Evolutionary conservation across 2,888 invertebrate genomes (phyloP).

Genomic region (Pristionchus japonicus): DNA sequence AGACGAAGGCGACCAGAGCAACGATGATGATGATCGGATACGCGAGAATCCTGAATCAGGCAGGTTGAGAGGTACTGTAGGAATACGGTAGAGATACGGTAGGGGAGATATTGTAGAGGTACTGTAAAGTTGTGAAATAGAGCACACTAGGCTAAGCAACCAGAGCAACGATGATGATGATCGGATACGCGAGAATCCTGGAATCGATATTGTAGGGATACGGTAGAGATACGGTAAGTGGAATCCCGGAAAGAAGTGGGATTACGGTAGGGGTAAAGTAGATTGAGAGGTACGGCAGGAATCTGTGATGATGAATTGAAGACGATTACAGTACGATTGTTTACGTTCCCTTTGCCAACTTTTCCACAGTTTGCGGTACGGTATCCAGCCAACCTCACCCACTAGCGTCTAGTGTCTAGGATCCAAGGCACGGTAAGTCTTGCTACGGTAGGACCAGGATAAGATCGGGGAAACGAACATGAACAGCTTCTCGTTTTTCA

Average conservation of each 20-base stretch:
- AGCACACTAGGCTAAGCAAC: too few relatives aligned
- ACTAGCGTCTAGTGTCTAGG: too few relatives aligned
- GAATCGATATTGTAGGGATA: background rate
- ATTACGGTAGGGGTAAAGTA: constrained; percentile 17
- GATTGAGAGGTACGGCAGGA: too few relatives aligned
- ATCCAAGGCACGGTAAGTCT: too few relatives aligned
- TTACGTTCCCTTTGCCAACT: too few relatives aligned
- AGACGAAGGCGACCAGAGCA: background rate
- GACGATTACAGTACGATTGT: too few relatives aligned
- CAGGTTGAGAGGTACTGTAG: background rate
- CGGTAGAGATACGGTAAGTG: background rate
- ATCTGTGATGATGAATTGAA: too few relatives aligned
- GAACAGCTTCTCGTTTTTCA: constrained; percentile 16
- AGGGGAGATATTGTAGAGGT: too few relatives aligned
- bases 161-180: background rate
- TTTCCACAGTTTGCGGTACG: too few relatives aligned
- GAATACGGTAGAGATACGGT: background rate
- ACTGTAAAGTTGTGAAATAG: too few relatives aligned
- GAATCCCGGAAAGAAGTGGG: too few relatives aligned
- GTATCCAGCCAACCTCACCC: too few relatives aligned
- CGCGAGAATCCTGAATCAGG: background rate
- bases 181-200: background rate
- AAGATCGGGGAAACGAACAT: background rate
- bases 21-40: constrained; percentile 12
- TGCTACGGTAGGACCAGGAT: background rate